phyloP scores from a whole-genome alignment of 1,140 invertebrate genomes.

The Amyelois transitella region DNA sequence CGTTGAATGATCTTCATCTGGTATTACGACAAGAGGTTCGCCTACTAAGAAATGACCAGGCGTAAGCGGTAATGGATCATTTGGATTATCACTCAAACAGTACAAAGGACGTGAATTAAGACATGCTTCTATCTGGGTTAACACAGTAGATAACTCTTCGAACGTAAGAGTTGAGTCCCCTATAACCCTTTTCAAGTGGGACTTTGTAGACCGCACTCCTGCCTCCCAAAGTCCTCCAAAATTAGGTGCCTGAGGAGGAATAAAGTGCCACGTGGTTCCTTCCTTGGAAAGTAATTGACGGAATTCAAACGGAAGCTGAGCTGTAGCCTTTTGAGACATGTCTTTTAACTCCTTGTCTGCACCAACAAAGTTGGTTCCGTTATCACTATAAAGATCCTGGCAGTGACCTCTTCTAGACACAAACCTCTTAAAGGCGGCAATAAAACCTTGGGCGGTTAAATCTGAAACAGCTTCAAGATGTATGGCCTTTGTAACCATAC shows the following conservation, averaged over 20 bases:
- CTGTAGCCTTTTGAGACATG: background rate
- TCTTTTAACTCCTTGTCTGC: background rate
- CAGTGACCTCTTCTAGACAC: conserved; percentile 4
- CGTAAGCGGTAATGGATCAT: conserved; percentile 2
- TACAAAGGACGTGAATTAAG: conserved; percentile 6
- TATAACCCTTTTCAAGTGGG: conserved; percentile 5
- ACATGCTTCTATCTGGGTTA: conserved; percentile 6
- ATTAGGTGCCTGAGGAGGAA: conserved; percentile 5
- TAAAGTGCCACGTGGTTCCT: conserved; percentile 8
- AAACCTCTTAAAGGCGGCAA: conserved; percentile 10
- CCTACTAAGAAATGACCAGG: conserved; percentile 5
- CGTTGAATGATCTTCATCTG: conserved; percentile 2
- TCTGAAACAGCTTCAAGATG: conserved; percentile 8
- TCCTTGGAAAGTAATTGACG: background rate
- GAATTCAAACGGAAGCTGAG: background rate
- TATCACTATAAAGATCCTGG: conserved; percentile 7
- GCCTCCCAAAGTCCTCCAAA: too few species aligned
- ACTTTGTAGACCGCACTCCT: background rate
- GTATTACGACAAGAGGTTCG: background rate
- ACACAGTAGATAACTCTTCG: conserved; percentile 2
- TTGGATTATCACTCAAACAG: conserved; percentile 1
- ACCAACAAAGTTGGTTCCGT: too few species aligned
- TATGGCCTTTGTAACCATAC: conserved; percentile 1
- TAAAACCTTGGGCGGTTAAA: conserved; percentile 1
- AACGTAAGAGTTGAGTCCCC: conserved; percentile 2